Percentiles rank a stretch among this genome's conserved stretches.
phyloP scores from a whole-genome alignment of 2,797 vertebrate genomes.

The Cyclopterus lumpus region DNA sequence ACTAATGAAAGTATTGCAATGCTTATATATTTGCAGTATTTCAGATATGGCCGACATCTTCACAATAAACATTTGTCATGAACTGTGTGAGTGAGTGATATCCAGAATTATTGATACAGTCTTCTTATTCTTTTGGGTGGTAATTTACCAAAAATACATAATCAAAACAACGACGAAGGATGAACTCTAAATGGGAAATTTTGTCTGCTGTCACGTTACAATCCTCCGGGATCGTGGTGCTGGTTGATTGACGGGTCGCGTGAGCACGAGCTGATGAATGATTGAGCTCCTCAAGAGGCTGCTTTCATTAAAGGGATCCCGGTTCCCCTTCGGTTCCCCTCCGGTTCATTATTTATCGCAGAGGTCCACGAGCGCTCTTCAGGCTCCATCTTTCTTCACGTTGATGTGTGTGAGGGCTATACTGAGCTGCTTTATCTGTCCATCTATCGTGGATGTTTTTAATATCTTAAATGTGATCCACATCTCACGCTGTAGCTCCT shows the following conservation, averaged over 20 bases:
- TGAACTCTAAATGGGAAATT: too few relatives aligned
- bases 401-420: conserved; percentile 15
- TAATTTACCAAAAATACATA: too few relatives aligned
- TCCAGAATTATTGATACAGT: too few relatives aligned
- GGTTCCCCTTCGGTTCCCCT: conserved; percentile 57
- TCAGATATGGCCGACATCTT: too few relatives aligned
- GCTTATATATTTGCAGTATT: not conserved
- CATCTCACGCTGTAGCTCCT: conserved; percentile 1
- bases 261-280: conserved; percentile 20
- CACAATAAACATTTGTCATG: too few relatives aligned
- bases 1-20: too few relatives aligned
- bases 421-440: conserved; percentile 8
- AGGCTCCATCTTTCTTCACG: conserved; percentile 36
- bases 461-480: conserved; percentile 23
- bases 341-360: conserved; percentile 69
- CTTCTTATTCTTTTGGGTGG: too few relatives aligned
- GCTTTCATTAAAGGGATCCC: conserved; percentile 53
- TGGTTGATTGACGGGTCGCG: not conserved
- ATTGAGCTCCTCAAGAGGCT: conserved; percentile 37
- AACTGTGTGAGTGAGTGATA: too few relatives aligned
- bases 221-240: not conserved
- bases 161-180: too few relatives aligned
- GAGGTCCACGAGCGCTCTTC: conserved; percentile 38
- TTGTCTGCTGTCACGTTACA: not conserved
- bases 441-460: conserved; percentile 10